These are phyloP conservation scores for Drosophila tani DNA, from an alignment of 1,140 invertebrate genomes.

Conservation along the genomic window DNA sequence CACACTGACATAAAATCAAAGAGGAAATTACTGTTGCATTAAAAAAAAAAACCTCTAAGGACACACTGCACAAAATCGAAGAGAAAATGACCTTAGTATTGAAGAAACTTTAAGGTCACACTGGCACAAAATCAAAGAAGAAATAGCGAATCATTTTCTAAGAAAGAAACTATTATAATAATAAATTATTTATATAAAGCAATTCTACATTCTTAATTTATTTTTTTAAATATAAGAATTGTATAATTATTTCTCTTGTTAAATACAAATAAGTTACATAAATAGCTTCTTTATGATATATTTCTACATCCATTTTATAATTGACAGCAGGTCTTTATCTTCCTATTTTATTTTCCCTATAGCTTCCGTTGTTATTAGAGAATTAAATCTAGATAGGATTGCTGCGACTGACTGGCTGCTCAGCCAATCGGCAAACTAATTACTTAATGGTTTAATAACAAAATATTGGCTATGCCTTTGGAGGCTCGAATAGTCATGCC, in stretches of 20 bases:
- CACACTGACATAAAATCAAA: no score
- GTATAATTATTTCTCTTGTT: neutral
- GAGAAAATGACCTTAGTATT: no score
- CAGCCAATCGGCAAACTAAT: conserved; percentile 27
- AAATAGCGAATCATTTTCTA: neutral
- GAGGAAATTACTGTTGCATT: no score
- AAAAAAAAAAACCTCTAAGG: no score
- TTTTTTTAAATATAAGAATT: neutral
- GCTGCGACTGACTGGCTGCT: neutral
- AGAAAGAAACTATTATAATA: no score
- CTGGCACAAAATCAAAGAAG: neutral
- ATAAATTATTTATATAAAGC: no score
- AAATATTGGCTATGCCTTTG: neutral
- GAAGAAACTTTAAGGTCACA: neutral
- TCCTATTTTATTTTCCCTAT: neutral
- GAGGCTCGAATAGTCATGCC: conserved; percentile 14
- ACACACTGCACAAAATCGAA: neutral
- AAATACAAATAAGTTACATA: no score
- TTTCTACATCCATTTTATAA: no score
- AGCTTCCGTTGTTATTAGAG: conserved; percentile 5
- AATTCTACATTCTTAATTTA: no score
- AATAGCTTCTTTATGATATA: no score
- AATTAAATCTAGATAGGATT: conserved; percentile 21
- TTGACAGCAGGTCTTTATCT: neutral
- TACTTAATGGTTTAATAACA: conserved; percentile 20